Conservation (phyloP, 2,888 invertebrate species). For the Tetranychus piercei region DNA sequence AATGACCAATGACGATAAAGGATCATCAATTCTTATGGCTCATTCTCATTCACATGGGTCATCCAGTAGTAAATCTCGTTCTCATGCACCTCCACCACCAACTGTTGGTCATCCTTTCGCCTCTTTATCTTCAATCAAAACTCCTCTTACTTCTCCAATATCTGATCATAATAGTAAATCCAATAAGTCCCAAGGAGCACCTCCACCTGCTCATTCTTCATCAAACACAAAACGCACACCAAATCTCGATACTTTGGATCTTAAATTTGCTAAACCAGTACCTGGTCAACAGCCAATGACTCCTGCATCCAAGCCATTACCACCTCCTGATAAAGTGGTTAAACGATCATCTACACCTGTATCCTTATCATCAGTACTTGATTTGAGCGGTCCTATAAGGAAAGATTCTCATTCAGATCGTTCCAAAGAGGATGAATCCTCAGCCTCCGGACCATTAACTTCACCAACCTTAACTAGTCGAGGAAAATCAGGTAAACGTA, state of each 20-base stretch:
- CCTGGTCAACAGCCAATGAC: slow-evolving; percentile 21
- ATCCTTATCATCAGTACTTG: slow-evolving; percentile 25
- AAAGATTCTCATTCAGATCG: not conserved
- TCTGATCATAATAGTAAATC: not conserved
- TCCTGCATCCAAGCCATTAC: not conserved
- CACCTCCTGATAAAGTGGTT: slow-evolving; percentile 14
- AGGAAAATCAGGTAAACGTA: slow-evolving; percentile 21
- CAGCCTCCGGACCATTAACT: slow-evolving; percentile 3
- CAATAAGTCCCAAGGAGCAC: slow-evolving; percentile 8
- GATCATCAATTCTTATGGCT: slow-evolving; percentile 11
- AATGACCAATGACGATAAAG: slow-evolving; percentile 12
- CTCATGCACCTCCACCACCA: not conserved
- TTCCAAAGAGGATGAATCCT: not conserved
- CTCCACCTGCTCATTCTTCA: slow-evolving; percentile 27
- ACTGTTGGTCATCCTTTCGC: not conserved
- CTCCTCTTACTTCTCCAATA: not conserved
- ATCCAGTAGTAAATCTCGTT: not conserved
- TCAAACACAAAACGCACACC: slow-evolving; percentile 23
- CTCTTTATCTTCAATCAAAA: not conserved
- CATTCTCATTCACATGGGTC: not conserved
- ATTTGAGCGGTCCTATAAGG: slow-evolving; percentile 24
- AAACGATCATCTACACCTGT: slow-evolving; percentile 15
- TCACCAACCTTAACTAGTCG: not conserved
- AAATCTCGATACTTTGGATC: slow-evolving; percentile 24
- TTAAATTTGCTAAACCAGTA: slow-evolving; percentile 23